A percentile compares a stretch with the other conserved stretches of the same genome.
Conservation (phyloP, 2,797 vertebrate species). For the Leptatherina wallacei region DNA sequence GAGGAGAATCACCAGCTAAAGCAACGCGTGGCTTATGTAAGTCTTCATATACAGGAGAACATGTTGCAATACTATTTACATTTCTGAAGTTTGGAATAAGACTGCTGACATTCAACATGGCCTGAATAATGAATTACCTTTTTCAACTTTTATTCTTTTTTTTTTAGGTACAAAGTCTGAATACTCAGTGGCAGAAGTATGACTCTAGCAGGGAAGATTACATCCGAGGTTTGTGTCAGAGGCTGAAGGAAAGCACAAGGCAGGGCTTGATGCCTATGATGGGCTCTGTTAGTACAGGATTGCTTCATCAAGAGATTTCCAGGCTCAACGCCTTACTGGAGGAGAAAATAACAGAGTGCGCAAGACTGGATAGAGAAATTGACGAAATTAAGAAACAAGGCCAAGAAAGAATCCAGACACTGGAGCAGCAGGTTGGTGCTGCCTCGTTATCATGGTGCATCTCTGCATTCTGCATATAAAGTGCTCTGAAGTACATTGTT, state of each 20-base stretch:
- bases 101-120: background rate
- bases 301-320: slow-evolving; percentile 89
- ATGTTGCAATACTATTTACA: background rate
- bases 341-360: slow-evolving; percentile 85
- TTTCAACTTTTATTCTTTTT: background rate
- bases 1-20: slow-evolving; percentile 90
- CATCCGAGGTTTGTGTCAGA: slow-evolving; percentile 85
- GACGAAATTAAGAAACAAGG: slow-evolving; percentile 71
- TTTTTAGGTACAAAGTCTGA: slow-evolving; percentile 90
- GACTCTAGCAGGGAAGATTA: slow-evolving; percentile 92
- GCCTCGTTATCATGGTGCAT: background rate
- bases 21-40: slow-evolving; percentile 90
- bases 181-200: slow-evolving; percentile 94
- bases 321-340: slow-evolving; percentile 89
- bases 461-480: background rate
- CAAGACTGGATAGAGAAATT: slow-evolving; percentile 73
- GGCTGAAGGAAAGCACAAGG: slow-evolving; percentile 80
- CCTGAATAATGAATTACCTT: background rate
- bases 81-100: background rate
- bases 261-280: slow-evolving; percentile 39
- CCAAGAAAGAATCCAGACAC: slow-evolving; percentile 86
- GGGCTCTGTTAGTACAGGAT: slow-evolving; percentile 53
- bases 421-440: slow-evolving; percentile 92
- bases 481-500: background rate
- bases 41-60: slow-evolving; percentile 49